These are phyloP conservation scores for Prinia subflava DNA, from an alignment of 2,113 vertebrate species.

Conservation along the genomic window DNA sequence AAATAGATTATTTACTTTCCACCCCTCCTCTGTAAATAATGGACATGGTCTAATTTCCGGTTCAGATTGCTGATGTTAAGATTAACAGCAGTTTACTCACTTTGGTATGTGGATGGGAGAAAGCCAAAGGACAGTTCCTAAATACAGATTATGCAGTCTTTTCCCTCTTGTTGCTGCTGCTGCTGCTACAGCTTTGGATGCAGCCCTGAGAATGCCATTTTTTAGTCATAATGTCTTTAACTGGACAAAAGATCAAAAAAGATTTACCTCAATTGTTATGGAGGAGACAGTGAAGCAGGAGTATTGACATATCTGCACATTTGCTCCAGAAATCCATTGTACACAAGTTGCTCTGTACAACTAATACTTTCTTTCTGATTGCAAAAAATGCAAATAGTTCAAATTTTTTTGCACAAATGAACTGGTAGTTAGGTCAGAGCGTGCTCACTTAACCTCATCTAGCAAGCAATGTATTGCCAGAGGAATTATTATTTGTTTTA, in stretches of 20 bases:
- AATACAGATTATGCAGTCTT: not conserved
- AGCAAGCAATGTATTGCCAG: not conserved
- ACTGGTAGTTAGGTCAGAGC: not conserved
- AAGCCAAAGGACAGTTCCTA: not conserved
- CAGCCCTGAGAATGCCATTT: not conserved
- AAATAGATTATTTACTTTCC: constrained; percentile 6
- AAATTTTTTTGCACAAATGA: not conserved
- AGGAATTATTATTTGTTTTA: not conserved
- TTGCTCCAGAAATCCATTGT: not conserved
- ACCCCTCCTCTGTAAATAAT: constrained; percentile 2
- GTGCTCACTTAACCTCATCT: not conserved
- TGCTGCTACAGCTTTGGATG: not conserved
- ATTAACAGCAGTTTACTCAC: not conserved
- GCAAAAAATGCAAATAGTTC: not conserved
- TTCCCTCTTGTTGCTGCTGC: not conserved
- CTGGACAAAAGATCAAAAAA: not conserved
- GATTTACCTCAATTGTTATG: not conserved
- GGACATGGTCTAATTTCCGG: not conserved
- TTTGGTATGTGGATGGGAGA: not conserved
- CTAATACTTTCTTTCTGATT: not conserved
- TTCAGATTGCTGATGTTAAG: not conserved
- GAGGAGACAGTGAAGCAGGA: not conserved
- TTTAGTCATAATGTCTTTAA: not conserved
- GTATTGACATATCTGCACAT: not conserved
- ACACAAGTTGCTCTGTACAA: not conserved